Evolutionary conservation across 2,888 invertebrate species (phyloP), one percentile per base, ranked within the genome.

Genomic region (Loripinus fragilis): DNA sequence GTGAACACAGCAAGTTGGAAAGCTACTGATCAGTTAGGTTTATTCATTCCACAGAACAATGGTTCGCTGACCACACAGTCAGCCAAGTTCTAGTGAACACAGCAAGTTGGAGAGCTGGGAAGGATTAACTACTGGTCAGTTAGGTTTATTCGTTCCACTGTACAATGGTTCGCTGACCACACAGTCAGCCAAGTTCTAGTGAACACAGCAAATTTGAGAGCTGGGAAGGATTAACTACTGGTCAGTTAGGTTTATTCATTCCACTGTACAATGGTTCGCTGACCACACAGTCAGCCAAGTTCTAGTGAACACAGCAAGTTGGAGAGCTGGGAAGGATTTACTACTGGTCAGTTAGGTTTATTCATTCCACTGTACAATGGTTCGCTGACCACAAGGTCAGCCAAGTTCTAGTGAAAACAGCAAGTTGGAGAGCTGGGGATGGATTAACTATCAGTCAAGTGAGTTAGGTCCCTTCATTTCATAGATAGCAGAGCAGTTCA

Each of bases 21-120:
- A n/a, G n/a, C n/a, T n/a, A n/a, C n/a, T n/a, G n/a, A n/a, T n/a
- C n/a, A n/a, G n/a, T n/a, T n/a, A n/a, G n/a, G n/a, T n/a, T n/a
- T n/a, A n/a, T n/a, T n/a, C n/a, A n/a, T n/a, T n/a, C n/a, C n/a
- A 83, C 67, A 81, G 76, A 45, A 83, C 83, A 2, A 78, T 83
- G 0, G 70, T 83, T 28, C 60, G 28, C 8, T 71, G 74, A 65
- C 76, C 78, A n/a, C 50, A 65, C 23, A 78, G 80, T 69, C 78
- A 76, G n/a, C 67, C 69, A 12, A 42, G 42, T 42, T 76, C 78
- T 12, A 45, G 68, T 5, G 78, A 81, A 41, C 80, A 50, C 55
- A 73, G 81, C 28, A 68, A 74, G 17, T 33, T 60, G 20, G 74
- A 77, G 8, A 76, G 80, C 48, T 73, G 79, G 3, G 83, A 81